A percentile compares a stretch with the other conserved stretches of the same genome.
phyloP scores from a whole-genome alignment of 2,888 invertebrate species.

The Lamproptera curius region DNA sequence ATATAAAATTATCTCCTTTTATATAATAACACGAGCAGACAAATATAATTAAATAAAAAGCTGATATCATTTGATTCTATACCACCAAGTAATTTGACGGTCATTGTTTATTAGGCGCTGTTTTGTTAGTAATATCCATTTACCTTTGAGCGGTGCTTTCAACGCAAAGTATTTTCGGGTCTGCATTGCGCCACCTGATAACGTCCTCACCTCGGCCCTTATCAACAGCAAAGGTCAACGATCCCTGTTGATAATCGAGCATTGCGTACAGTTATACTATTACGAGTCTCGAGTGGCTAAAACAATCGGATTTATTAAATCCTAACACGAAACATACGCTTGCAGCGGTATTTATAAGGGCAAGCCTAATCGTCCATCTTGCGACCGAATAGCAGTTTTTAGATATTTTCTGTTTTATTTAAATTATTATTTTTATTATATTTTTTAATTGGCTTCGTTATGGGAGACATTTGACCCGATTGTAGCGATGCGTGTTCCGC shows the following conservation, averaged over 20 bases:
- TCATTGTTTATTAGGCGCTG: no score
- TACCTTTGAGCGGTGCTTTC: conserved; percentile 36
- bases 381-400: no score
- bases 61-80: no score
- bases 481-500: conserved; percentile 2
- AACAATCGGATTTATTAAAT: conserved; percentile 4
- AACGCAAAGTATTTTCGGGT: conserved; percentile 47
- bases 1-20: no score
- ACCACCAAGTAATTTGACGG: no score
- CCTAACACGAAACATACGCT: not conserved
- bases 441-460: conserved; percentile 6
- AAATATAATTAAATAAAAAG: no score
- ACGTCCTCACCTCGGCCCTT: conserved; percentile 48
- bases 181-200: conserved; percentile 71
- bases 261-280: conserved; percentile 19
- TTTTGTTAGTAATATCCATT: no score
- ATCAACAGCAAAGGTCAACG: conserved; percentile 52
- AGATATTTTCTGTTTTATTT: conserved; percentile 5
- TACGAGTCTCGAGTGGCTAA: conserved; percentile 18
- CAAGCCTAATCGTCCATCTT: no score
- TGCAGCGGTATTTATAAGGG: not conserved
- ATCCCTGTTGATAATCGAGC: conserved; percentile 49
- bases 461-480: conserved; percentile 37
- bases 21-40: no score
- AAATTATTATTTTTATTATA: not conserved